Conservation (phyloP, 2,888 invertebrate genomes). For the Bursaphelenchus okinawaensis region DNA sequence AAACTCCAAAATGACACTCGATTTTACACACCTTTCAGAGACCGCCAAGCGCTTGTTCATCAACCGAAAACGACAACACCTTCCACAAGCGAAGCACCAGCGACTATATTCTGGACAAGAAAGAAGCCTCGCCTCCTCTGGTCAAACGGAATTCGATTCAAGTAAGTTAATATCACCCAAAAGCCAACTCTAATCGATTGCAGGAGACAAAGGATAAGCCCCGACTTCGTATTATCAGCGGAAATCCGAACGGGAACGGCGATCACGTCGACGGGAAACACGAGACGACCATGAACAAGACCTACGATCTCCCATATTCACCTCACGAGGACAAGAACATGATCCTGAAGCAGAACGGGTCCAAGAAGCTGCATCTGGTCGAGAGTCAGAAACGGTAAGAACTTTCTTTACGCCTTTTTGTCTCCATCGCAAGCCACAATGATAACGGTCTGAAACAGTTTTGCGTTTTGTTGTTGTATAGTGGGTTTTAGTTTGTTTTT, state of each 20-base stretch:
- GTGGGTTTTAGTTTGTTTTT: too few relatives aligned
- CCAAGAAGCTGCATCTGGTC: conserved; percentile 9
- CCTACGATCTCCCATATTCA: not conserved
- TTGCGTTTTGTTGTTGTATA: too few relatives aligned
- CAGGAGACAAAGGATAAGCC: not conserved
- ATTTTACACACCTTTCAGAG: too few relatives aligned
- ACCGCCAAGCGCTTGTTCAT: not conserved
- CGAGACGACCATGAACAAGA: not conserved
- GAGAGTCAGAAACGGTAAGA: conserved; percentile 1
- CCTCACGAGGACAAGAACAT: not conserved
- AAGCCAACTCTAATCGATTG: not conserved
- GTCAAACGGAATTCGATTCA: not conserved
- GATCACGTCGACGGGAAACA: not conserved
- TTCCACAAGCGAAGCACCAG: conserved; percentile 4
- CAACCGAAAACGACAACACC: not conserved
- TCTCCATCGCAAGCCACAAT: too few relatives aligned
- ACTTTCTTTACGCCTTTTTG: too few relatives aligned
- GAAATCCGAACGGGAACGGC: conserved; percentile 8
- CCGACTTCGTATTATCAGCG: not conserved
- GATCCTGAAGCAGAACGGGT: conserved; percentile 8
- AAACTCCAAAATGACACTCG: too few relatives aligned
- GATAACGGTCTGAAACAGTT: too few relatives aligned
- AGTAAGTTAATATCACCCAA: not conserved
- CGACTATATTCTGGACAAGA: conserved; percentile 1
- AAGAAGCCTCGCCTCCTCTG: not conserved